Conservation (phyloP, 1,140 invertebrate species). For the Oryzaephilus surinamensis region DNA sequence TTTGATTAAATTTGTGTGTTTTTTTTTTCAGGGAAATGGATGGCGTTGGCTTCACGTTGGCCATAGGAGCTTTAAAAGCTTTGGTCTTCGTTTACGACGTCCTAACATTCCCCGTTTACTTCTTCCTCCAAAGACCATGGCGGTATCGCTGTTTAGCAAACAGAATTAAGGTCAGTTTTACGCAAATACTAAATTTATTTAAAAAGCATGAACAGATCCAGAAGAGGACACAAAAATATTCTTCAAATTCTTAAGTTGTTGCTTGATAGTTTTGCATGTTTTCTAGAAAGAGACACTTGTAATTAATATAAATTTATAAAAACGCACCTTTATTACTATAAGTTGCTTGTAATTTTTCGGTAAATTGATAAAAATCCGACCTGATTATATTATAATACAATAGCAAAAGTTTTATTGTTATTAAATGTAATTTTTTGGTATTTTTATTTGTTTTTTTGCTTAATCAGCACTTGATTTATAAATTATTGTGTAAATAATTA, state of each 20-base stretch:
- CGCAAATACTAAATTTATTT: neutral
- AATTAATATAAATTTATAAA: neutral
- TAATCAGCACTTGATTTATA: too few relatives aligned
- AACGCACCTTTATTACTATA: neutral
- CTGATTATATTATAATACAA: too few relatives aligned
- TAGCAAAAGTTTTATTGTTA: too few relatives aligned
- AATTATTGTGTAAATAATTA: too few relatives aligned
- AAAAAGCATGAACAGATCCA: neutral
- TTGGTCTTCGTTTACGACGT: slow-evolving; percentile 78
- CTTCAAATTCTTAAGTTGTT: neutral
- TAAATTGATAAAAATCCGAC: too few relatives aligned
- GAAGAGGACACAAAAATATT: neutral
- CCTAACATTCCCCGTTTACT: slow-evolving; percentile 80
- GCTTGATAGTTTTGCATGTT: neutral
- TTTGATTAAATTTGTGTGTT: too few relatives aligned
- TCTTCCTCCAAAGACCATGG: slow-evolving; percentile 81
- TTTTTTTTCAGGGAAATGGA: slow-evolving; percentile 56
- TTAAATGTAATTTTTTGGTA: too few relatives aligned
- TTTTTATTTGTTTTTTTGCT: too few relatives aligned
- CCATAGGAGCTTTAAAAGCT: slow-evolving; percentile 62
- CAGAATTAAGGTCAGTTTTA: slow-evolving; percentile 56
- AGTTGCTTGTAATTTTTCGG: neutral
- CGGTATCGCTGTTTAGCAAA: slow-evolving; percentile 61
- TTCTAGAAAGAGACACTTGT: too few relatives aligned
- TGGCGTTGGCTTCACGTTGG: slow-evolving; percentile 63